These are phyloP conservation scores for Lutjanus erythropterus DNA, from an alignment of 2,113 vertebrate genomes.

Conservation along the genomic window DNA sequence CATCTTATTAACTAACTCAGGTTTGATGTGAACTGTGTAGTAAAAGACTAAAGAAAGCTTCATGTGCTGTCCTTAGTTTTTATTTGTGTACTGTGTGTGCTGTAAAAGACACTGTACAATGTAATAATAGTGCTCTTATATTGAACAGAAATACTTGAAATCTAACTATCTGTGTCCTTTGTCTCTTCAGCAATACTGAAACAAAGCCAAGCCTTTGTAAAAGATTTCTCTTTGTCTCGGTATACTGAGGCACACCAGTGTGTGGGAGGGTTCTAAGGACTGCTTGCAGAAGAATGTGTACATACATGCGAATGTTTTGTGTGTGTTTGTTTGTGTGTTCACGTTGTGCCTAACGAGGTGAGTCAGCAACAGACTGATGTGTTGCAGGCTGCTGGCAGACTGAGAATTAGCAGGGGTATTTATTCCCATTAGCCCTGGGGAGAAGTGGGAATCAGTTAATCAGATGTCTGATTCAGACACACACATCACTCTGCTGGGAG, in stretches of 20 bases:
- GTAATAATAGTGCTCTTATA: not conserved
- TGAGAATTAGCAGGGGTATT: slow-evolving; percentile 68
- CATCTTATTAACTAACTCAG: not conserved
- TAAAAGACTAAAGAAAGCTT: not conserved
- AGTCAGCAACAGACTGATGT: slow-evolving; percentile 45
- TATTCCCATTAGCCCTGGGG: slow-evolving; percentile 67
- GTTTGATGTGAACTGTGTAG: not conserved
- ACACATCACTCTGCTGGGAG: slow-evolving; percentile 36
- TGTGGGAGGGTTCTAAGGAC: not conserved
- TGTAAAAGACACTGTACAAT: not conserved
- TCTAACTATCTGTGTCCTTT: not conserved
- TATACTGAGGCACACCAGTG: not conserved
- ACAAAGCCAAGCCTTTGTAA: not conserved
- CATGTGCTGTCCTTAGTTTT: no score
- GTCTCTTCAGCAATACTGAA: not conserved
- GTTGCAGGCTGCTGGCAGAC: slow-evolving; percentile 51
- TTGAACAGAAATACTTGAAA: not conserved
- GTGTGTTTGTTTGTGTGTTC: not conserved
- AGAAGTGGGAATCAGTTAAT: slow-evolving; percentile 67
- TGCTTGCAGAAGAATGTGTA: not conserved
- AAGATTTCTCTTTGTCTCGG: not conserved
- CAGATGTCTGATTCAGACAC: slow-evolving; percentile 58
- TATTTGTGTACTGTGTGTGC: not conserved
- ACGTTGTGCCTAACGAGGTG: slow-evolving; percentile 37
- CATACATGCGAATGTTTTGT: not conserved